A percentile compares a stretch with the other conserved stretches of the same genome.
phyloP scores from a whole-genome alignment of 1,140 invertebrate species.

The Drosophila subobscura region DNA sequence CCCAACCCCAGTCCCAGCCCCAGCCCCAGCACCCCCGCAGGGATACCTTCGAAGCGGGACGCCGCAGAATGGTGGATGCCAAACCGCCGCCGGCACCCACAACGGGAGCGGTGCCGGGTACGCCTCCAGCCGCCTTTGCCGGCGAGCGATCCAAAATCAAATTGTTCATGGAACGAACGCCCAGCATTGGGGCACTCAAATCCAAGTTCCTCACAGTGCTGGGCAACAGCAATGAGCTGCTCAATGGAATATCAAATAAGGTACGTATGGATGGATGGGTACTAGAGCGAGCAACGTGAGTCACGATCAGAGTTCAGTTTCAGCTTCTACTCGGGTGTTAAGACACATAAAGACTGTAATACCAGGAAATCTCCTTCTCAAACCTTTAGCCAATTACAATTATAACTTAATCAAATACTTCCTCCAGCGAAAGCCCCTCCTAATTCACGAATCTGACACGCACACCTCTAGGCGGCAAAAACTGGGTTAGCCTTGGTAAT shows the following conservation, averaged over 20 bases:
- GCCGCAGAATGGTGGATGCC: slow-evolving; percentile 59
- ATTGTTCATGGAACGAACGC: slow-evolving; percentile 83
- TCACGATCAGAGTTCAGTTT: slow-evolving; percentile 5
- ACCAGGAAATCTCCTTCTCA: too few relatives aligned
- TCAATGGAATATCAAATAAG: slow-evolving; percentile 84
- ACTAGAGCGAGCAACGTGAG: slow-evolving; percentile 2
- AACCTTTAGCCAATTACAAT: too few relatives aligned
- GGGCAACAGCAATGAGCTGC: slow-evolving; percentile 84
- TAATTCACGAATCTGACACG: slow-evolving; percentile 4
- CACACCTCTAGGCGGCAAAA: slow-evolving; percentile 21
- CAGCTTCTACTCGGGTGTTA: too few relatives aligned
- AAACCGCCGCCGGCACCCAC: slow-evolving; percentile 56
- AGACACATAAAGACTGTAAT: background rate
- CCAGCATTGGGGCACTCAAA: slow-evolving; percentile 83
- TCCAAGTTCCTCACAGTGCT: slow-evolving; percentile 84
- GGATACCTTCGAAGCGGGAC: too few relatives aligned
- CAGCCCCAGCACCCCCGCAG: too few relatives aligned
- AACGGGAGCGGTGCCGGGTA: slow-evolving; percentile 58
- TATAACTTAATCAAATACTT: too few relatives aligned
- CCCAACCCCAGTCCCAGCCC: too few relatives aligned
- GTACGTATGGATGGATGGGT: slow-evolving; percentile 42
- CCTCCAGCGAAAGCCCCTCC: too few relatives aligned
- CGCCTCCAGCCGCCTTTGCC: slow-evolving; percentile 70
- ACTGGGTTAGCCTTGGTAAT: slow-evolving; percentile 60
- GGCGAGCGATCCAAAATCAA: slow-evolving; percentile 83